These are phyloP conservation scores for Stomatorhinus walkeri DNA, from an alignment of 2,797 vertebrate species.

Conservation along the genomic window DNA sequence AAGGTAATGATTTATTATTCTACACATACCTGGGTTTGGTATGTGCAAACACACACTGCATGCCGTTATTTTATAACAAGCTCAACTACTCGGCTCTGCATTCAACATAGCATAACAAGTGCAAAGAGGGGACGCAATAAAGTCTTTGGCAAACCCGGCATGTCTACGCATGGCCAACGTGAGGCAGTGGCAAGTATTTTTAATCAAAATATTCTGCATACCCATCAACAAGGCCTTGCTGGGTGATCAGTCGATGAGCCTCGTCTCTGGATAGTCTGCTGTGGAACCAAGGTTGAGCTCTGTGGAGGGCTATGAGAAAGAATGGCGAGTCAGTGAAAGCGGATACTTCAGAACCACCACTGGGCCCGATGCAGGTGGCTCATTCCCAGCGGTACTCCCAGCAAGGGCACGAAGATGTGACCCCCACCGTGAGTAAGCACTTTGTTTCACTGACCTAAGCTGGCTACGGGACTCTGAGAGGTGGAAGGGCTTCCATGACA, in stretches of 20 bases:
- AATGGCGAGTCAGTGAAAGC: not conserved
- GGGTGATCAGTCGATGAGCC: constrained; percentile 81
- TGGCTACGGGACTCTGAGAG: constrained; percentile 64
- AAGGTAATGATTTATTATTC: not conserved
- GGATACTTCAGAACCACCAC: not conserved
- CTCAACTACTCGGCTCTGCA: not conserved
- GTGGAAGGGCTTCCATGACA: constrained; percentile 75
- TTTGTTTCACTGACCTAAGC: constrained; percentile 66
- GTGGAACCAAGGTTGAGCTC: constrained; percentile 92
- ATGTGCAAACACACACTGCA: not conserved
- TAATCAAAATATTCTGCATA: constrained; percentile 45
- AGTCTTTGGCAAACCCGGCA: not conserved
- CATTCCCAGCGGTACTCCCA: not conserved
- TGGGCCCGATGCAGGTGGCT: not conserved
- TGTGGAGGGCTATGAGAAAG: constrained; percentile 70
- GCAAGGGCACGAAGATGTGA: not conserved
- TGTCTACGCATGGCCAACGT: not conserved
- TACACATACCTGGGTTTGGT: not conserved
- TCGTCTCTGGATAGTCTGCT: constrained; percentile 89
- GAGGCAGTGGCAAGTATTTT: not conserved
- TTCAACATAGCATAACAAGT: not conserved
- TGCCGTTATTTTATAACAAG: not conserved
- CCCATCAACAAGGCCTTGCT: constrained; percentile 92
- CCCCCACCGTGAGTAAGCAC: not conserved
- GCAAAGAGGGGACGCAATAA: not conserved